Evolutionary conservation across 2,888 invertebrate species (phyloP), one percentile per base, ranked within the genome.

Genomic region (Catocala fraxini): DNA sequence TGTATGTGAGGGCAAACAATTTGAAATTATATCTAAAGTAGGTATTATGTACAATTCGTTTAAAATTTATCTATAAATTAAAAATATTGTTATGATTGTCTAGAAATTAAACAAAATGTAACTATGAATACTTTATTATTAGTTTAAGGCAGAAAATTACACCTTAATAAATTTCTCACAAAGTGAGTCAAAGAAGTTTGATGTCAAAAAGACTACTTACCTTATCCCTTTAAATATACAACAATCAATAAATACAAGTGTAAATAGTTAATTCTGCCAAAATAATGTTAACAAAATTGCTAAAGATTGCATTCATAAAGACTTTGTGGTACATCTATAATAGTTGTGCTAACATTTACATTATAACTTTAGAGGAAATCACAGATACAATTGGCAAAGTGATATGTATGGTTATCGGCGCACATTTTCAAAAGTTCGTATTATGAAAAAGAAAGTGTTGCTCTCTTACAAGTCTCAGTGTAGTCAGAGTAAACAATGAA

Each of bases 41-140:
- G 25, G 25, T 25, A 25, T 25, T 25, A 25, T 25, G 25, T 3
- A 25, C 25, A 25, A 42, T 11, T 11, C 1, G 42, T 15, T 47
- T 15, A 9, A 47, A 15, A 25, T 25, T 25, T 25, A 25, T 25
- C 4, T 25, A 25, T 25, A 25, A 25, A 25, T 25, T 25, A 25
- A 25, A 25, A 25, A 25, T 25, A 25, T 25, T 25, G 25, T 25
- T 25, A 25, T 4, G 15, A 25, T 25, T 25, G 11, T 5, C 11
- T 1, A 48, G 4, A 34, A 56, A 64, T 52, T 11, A 48, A 48
- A n/a, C 35, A 48, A 34, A 33, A 43, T 53, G 63, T 57, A 57
- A 62, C 63, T 70, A 75, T 67, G 57, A 77, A 77, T 77, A 76
- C 66, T 75, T 76, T 76, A 76, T 75, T 76, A 76, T 65, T 77